Conservation (phyloP, 2,113 vertebrate genomes). For the Casuarius casuarius region DNA sequence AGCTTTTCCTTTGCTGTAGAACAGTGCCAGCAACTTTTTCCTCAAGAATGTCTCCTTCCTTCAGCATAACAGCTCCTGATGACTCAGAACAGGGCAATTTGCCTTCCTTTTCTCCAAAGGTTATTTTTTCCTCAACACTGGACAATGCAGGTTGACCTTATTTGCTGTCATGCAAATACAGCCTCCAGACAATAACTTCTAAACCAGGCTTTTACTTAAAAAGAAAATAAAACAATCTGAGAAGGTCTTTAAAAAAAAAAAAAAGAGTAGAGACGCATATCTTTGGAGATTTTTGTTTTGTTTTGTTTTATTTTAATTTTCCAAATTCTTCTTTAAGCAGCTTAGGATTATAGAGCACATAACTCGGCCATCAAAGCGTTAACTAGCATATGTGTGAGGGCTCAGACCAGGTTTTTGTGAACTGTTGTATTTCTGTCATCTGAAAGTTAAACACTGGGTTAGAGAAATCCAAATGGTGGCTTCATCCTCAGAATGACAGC, state of each 20-base stretch:
- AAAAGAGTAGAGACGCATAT: not conserved
- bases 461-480: slow-evolving; percentile 35
- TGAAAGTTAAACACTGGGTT: slow-evolving; percentile 47
- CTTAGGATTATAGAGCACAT: not conserved
- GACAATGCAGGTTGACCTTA: not conserved
- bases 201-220: not conserved
- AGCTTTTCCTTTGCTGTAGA: not conserved
- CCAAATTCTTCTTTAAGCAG: not conserved
- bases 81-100: not conserved
- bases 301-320: not conserved
- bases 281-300: not conserved
- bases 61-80: not conserved
- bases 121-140: not conserved
- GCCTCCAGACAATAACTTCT: not conserved
- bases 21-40: not conserved
- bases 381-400: not conserved
- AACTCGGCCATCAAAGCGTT: not conserved
- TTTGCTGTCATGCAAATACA: not conserved
- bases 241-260: not conserved
- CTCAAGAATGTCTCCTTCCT: not conserved
- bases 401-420: not conserved
- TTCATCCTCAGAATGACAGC: slow-evolving; percentile 28
- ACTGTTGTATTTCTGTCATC: slow-evolving; percentile 23
- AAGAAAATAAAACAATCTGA: not conserved
- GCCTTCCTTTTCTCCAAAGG: not conserved